Percentiles rank a stretch among this genome's conserved stretches.
phyloP scores from a whole-genome alignment of 30 jellyfish, hydroid and myxozoan genomes.

The Aurelia sp. region DNA sequence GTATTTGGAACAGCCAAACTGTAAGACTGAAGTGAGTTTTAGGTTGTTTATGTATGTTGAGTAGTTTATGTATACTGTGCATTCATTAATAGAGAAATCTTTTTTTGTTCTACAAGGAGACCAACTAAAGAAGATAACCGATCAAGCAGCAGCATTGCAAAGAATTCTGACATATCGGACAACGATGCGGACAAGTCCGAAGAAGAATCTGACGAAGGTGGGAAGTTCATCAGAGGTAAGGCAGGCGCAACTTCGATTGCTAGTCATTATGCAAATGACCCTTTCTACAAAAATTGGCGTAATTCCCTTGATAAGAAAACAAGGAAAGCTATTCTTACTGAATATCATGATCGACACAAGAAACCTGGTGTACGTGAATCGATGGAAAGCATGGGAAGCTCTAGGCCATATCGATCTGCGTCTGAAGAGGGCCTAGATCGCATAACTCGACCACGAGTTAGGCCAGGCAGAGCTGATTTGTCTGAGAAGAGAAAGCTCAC shows the following conservation, averaged over 20 bases:
- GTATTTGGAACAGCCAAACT: too few species aligned
- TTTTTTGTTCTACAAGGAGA: conserved; percentile 19
- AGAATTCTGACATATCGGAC: conserved; percentile 82
- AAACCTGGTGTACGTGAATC: conserved; percentile 46
- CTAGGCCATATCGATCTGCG: conserved; percentile 77
- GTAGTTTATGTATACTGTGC: too few species aligned
- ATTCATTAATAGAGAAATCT: not conserved
- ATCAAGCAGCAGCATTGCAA: conserved; percentile 73
- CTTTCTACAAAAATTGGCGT: conserved; percentile 91
- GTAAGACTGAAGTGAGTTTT: too few species aligned
- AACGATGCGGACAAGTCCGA: conserved; percentile 89
- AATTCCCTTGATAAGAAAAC: conserved; percentile 94
- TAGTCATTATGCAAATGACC: conserved; percentile 94
- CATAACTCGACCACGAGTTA: conserved; percentile 51
- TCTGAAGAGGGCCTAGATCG: conserved; percentile 93
- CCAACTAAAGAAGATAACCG: conserved; percentile 49
- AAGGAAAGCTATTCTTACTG: conserved; percentile 84
- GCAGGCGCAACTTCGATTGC: conserved; percentile 86
- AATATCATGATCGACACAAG: conserved; percentile 64
- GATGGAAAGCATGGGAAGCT: conserved; percentile 61
- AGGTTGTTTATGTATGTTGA: too few species aligned
- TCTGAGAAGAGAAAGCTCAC: conserved; percentile 87
- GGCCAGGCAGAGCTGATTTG: conserved; percentile 86
- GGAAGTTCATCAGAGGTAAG: conserved; percentile 47
- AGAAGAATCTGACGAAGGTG: conserved; percentile 77